These are phyloP conservation scores for Bombyx mori DNA, from an alignment of 1,140 invertebrate genomes.

Conservation along the genomic window DNA sequence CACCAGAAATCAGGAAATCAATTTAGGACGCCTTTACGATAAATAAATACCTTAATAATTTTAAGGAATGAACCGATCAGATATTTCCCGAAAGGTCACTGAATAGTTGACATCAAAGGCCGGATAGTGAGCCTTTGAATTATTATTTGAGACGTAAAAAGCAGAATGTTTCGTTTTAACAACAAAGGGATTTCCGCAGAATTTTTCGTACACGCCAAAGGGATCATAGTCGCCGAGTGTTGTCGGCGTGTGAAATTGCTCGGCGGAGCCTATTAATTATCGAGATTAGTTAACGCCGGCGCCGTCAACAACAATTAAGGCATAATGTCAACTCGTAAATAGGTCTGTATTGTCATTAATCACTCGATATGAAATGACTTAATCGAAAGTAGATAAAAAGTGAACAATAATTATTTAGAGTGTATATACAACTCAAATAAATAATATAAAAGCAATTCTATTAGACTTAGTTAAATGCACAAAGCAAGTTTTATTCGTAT, in stretches of 20 bases:
- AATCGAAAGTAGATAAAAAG: neutral
- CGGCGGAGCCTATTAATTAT: conserved; percentile 2
- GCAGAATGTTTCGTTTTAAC: conserved; percentile 3
- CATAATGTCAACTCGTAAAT: neutral
- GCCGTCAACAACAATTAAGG: neutral
- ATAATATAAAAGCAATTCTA: too few relatives aligned
- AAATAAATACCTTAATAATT: too few relatives aligned
- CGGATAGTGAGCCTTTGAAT: conserved; percentile 4
- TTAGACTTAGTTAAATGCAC: too few relatives aligned
- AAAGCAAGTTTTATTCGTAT: too few relatives aligned
- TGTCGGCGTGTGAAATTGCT: neutral
- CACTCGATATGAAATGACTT: neutral
- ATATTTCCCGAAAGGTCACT: neutral
- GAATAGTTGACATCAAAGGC: conserved; percentile 6
- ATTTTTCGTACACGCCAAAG: conserved; percentile 2
- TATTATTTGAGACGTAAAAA: conserved; percentile 11
- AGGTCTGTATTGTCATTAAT: neutral
- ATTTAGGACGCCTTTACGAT: too few relatives aligned
- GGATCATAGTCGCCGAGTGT: conserved; percentile 3
- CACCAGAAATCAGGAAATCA: too few relatives aligned
- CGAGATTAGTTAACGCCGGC: neutral
- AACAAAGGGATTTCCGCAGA: conserved; percentile 6
- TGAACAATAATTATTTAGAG: neutral
- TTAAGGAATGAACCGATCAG: too few relatives aligned
- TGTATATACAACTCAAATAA: too few relatives aligned